Conservation (phyloP, 2,888 invertebrate genomes). For the Neoitamus cyanurus region DNA sequence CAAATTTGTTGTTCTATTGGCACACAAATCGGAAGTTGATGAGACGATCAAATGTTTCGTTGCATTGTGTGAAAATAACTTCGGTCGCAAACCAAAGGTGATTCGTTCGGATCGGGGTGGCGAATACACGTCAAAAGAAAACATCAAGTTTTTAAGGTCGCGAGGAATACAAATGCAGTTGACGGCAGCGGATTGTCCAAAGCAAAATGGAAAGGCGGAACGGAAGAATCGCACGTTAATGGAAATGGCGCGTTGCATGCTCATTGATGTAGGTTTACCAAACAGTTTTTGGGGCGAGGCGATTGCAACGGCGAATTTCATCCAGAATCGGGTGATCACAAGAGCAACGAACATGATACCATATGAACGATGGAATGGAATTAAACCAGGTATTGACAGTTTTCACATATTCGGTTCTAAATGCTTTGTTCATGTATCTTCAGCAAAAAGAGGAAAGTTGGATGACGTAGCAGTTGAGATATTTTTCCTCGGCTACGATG, state of each 20-base stretch:
- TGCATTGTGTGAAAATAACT: constrained; percentile 48
- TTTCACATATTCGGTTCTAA: constrained; percentile 52
- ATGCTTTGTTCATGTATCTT: constrained; percentile 53
- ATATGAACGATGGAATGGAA: constrained; percentile 48
- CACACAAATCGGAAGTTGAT: constrained; percentile 48
- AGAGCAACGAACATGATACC: constrained; percentile 46
- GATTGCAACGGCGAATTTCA: constrained; percentile 50
- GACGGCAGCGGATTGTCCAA: constrained; percentile 54
- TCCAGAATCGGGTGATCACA: constrained; percentile 50
- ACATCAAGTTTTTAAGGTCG: constrained; percentile 51
- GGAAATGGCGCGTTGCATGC: constrained; percentile 56
- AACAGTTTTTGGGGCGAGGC: constrained; percentile 50
- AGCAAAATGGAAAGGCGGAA: constrained; percentile 57
- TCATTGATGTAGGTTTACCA: constrained; percentile 54
- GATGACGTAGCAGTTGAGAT: constrained; percentile 51
- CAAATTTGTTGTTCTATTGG: constrained; percentile 54
- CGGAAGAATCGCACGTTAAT: constrained; percentile 54
- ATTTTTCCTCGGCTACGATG: constrained; percentile 54
- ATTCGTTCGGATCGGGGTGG: constrained; percentile 53
- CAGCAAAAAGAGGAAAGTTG: constrained; percentile 52
- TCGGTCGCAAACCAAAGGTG: constrained; percentile 44
- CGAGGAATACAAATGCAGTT: constrained; percentile 55
- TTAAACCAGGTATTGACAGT: constrained; percentile 49
- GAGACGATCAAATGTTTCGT: constrained; percentile 48
- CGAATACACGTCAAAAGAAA: constrained; percentile 56